Conservation (phyloP, 2,113 vertebrate genomes). For the Pitta sordida region DNA sequence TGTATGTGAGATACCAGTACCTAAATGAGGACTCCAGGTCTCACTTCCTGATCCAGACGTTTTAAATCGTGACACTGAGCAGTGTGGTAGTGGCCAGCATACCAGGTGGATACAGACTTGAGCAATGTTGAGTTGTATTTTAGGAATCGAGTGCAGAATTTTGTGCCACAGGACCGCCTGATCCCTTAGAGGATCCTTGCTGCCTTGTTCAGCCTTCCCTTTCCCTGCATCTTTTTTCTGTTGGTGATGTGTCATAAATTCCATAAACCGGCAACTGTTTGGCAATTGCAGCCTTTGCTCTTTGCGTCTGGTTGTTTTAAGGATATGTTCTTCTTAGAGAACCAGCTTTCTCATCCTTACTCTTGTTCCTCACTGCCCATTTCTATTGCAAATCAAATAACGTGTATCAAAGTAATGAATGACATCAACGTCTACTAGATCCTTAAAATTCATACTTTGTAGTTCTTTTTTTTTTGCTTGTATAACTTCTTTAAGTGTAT, state of each 20-base stretch:
- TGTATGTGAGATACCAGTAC: background rate
- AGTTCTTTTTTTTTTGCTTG: background rate
- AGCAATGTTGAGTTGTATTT: background rate
- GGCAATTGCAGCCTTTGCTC: background rate
- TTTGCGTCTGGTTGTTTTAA: background rate
- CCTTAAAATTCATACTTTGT: background rate
- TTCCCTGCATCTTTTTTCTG: background rate
- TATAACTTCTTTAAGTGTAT: background rate
- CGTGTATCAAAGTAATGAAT: background rate
- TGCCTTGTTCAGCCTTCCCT: background rate
- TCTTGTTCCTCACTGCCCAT: background rate
- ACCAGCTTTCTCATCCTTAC: background rate
- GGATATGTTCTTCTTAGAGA: background rate
- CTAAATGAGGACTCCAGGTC: background rate
- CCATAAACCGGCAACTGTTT: background rate
- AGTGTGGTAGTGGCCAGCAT: background rate
- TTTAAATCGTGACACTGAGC: background rate
- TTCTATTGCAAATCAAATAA: background rate
- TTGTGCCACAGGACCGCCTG: rapidly evolving
- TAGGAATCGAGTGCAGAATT: background rate
- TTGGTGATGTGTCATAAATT: background rate
- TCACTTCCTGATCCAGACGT: background rate
- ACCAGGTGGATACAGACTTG: background rate
- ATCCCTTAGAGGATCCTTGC: background rate
- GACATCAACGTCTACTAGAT: background rate